Evolutionary conservation across 1,140 invertebrate species (phyloP).

Genomic region (Drosophila carrolli): DNA sequence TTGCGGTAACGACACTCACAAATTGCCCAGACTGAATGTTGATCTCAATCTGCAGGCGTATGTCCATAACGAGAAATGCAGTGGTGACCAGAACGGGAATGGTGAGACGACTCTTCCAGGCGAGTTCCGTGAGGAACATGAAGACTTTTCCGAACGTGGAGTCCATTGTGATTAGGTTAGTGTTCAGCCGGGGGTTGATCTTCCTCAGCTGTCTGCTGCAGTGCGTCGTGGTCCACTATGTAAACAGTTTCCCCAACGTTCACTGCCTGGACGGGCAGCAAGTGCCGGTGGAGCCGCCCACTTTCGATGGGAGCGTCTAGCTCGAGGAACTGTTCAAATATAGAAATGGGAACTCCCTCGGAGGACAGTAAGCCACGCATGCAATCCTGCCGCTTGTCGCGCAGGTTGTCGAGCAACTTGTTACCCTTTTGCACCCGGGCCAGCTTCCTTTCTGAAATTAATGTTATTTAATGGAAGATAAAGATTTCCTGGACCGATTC

Average conservation of each 20-base stretch:
- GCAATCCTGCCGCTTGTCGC: slow-evolving; percentile 85
- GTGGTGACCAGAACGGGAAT: slow-evolving; percentile 85
- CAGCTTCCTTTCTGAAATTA: slow-evolving; percentile 84
- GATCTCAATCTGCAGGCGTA: slow-evolving; percentile 86
- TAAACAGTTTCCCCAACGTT: slow-evolving; percentile 85
- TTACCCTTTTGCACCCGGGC: slow-evolving; percentile 84
- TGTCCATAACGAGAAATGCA: slow-evolving; percentile 85
- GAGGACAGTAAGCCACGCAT: slow-evolving; percentile 83
- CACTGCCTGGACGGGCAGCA: slow-evolving; percentile 85
- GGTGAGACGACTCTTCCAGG: slow-evolving; percentile 85
- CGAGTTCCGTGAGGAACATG: slow-evolving; percentile 85
- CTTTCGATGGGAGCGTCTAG: slow-evolving; percentile 84
- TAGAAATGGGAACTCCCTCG: slow-evolving; percentile 48
- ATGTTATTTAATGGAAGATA: neutral
- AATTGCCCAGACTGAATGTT: slow-evolving; percentile 85
- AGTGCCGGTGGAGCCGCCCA: slow-evolving; percentile 81
- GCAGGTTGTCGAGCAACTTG: slow-evolving; percentile 84
- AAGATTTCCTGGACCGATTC: neutral
- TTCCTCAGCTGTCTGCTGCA: slow-evolving; percentile 50
- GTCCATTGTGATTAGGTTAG: slow-evolving; percentile 61
- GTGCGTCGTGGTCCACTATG: slow-evolving; percentile 85
- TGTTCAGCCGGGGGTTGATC: slow-evolving; percentile 10
- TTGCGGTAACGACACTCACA: slow-evolving; percentile 23
- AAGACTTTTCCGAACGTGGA: slow-evolving; percentile 83
- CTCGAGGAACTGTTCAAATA: slow-evolving; percentile 68